Base-by-base conservation (phyloP, 2,797 vertebrate species). In the Sebastolobus alascanus region DNA sequence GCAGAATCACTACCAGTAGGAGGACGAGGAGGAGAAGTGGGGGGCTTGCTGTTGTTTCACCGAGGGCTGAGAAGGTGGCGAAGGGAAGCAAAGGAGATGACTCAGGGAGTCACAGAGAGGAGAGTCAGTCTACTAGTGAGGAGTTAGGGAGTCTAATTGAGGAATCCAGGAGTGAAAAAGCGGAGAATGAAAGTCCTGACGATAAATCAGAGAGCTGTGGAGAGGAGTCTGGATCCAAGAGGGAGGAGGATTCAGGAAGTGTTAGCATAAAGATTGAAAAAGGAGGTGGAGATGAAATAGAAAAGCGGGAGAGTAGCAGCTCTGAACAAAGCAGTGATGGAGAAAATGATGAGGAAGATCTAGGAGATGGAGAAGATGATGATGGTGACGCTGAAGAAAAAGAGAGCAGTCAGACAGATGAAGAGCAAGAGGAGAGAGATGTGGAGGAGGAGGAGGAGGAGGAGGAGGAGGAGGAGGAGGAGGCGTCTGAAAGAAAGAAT, bases 231-330 rank as follows among this genome's bases (percentile, higher is more conserved):
- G 82, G 29, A 73, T 73, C 75, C 7, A 27, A 66, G 18, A 4
- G 25, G 61, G 74, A 73, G 14, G 75, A 86, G 16, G 73, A 75
- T 43, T 75, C 88, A 5, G 75, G 13, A 12, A 76, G 69, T 16
- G 55, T 66, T 2, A 8, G 43, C 40, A 2, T 46, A 31, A 52
- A 75, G 65, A 43, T 3, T 22, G 63, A 73, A 74, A 71, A 65
- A 20, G 2, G 33, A 66, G 60, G 3, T 60, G 35, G 7, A 67
- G 69, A 83, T 38, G 61, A 63, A 29, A 60, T 1, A 52, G 87
- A 79, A 56, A 61, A 85, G n/a, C 69, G 86, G 70, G 58, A 85
- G 46, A 68, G 73, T 2, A 60, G 37, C 27, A 79, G 54, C 11
- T 80, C 68, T 11, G 80, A 89, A 61, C n/a, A 67, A 75, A 86